phyloP scores from a whole-genome alignment of 1,140 invertebrate species.

The Samia ricini region DNA sequence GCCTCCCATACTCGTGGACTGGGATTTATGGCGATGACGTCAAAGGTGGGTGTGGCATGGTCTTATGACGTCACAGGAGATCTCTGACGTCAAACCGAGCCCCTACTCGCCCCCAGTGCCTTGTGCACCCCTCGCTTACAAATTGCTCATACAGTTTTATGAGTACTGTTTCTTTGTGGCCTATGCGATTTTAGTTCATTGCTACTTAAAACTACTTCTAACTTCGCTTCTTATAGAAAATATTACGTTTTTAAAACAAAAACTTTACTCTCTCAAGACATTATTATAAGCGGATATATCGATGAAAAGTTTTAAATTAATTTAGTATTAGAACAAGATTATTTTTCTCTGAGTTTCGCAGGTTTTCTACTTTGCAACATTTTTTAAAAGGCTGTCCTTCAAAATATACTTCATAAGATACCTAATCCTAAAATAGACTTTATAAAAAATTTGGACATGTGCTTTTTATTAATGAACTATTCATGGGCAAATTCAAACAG shows the following conservation, averaged over 20 bases:
- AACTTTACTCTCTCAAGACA: background rate
- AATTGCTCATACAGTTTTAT: conserved; percentile 57
- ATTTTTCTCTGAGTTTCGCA: no score
- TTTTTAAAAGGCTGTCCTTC: no score
- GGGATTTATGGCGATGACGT: conserved; percentile 49
- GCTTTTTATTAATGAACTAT: no score
- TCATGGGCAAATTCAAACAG: no score
- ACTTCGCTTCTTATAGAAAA: background rate
- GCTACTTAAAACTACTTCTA: background rate
- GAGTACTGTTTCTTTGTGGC: conserved; percentile 65
- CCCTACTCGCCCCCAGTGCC: conserved; percentile 28
- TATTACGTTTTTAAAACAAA: background rate
- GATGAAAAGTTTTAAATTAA: no score
- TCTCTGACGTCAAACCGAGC: conserved; percentile 67
- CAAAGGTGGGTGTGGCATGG: conserved; percentile 70
- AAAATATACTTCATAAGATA: no score
- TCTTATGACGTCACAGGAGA: conserved; percentile 69
- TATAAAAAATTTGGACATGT: no score
- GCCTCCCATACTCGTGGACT: background rate
- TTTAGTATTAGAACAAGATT: no score
- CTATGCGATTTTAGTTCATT: conserved; percentile 17
- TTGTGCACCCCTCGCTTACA: conserved; percentile 35
- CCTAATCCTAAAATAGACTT: no score
- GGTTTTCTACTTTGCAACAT: no score
- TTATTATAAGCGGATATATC: no score